phyloP scores from a whole-genome alignment of 2,797 vertebrate species.

The Cynodonichthys magdalenae region DNA sequence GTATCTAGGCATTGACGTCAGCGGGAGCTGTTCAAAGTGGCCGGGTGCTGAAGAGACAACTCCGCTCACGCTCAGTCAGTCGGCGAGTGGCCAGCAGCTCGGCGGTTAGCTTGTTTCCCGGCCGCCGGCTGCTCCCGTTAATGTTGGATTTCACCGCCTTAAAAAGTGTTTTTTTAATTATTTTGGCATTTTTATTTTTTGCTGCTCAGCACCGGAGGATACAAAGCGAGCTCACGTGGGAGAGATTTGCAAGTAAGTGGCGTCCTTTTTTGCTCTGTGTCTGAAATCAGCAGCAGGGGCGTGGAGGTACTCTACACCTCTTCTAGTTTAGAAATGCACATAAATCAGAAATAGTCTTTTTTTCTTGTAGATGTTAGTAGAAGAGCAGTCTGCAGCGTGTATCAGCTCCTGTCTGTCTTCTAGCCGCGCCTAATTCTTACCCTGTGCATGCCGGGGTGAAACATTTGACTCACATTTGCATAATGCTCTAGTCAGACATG shows the following conservation, averaged over 20 bases:
- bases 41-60: conserved; percentile 79
- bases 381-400: conserved; percentile 5
- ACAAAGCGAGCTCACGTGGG: conserved; percentile 31
- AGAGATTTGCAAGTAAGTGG: conserved; percentile 49
- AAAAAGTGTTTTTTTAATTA: background rate
- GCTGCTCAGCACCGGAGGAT: conserved; percentile 2
- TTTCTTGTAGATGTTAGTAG: background rate
- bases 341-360: background rate
- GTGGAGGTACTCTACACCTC: conserved; percentile 1
- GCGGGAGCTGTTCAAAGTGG: conserved; percentile 80
- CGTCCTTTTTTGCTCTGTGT: conserved; percentile 15
- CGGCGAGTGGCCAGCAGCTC: conserved; percentile 17
- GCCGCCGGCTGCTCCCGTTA: conserved; percentile 35
- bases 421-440: conserved; percentile 59
- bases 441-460: conserved; percentile 42
- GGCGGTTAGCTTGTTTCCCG: conserved; percentile 11
- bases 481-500: conserved; percentile 52
- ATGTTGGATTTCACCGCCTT: conserved; percentile 44
- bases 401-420: conserved; percentile 14
- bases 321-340: background rate
- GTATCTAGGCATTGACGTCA: conserved; percentile 75
- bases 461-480: conserved; percentile 83
- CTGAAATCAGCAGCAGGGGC: background rate
- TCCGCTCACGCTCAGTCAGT: conserved; percentile 35
- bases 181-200: background rate